Conservation (phyloP, 2,888 invertebrate genomes). For the Hoplodrina blanda region DNA sequence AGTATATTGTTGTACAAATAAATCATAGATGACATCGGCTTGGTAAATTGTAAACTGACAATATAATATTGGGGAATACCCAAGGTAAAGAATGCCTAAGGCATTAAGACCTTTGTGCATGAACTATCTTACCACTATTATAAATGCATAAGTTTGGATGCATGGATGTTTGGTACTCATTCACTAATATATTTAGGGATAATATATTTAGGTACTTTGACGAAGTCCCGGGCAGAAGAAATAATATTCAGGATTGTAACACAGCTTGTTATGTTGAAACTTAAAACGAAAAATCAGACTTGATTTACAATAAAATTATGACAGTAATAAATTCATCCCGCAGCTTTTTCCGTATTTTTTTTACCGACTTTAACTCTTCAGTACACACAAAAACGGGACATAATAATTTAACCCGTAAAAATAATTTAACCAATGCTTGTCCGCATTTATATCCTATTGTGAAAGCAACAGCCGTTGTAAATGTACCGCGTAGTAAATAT, state of each 20-base stretch:
- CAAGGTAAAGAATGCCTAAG: too few relatives aligned
- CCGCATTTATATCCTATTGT: constrained; percentile 61
- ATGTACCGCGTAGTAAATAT: constrained; percentile 56
- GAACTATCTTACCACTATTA: too few relatives aligned
- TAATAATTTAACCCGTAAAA: constrained; percentile 1
- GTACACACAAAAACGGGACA: constrained; percentile 3
- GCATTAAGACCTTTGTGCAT: too few relatives aligned
- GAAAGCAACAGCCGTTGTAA: constrained; percentile 53
- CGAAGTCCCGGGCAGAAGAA: too few relatives aligned
- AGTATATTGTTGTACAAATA: constrained; percentile 1
- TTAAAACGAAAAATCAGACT: not conserved
- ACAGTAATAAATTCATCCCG: constrained; percentile 1
- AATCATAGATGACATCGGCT: constrained; percentile 9
- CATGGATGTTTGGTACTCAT: too few relatives aligned
- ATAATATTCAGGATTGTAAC: too few relatives aligned
- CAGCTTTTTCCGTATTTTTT: not conserved
- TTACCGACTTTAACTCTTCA: constrained; percentile 6
- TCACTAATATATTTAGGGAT: too few relatives aligned
- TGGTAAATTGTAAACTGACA: constrained; percentile 5
- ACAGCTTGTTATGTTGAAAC: not conserved
- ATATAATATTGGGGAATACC: not conserved
- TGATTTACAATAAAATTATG: not conserved
- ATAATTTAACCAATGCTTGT: constrained; percentile 55
- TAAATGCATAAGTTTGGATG: too few relatives aligned
- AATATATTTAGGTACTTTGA: too few relatives aligned